Conservation (phyloP, 2,113 vertebrate species). For the Melanerpes aurifrons region DNA sequence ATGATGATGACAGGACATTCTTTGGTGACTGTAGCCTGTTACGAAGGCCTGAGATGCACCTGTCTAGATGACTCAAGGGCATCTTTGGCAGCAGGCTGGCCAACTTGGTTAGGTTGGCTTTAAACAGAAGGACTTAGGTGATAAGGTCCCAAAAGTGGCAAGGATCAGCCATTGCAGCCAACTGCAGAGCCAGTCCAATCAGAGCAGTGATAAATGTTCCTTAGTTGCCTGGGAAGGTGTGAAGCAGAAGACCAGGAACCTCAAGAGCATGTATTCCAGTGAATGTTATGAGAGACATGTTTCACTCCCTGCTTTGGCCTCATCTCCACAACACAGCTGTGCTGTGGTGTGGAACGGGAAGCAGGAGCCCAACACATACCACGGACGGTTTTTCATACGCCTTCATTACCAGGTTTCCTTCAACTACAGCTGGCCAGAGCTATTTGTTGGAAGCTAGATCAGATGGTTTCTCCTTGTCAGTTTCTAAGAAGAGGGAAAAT, state of each 20-base stretch:
- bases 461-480: no score
- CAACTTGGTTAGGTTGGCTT: background rate
- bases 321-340: background rate
- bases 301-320: background rate
- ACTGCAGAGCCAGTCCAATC: background rate
- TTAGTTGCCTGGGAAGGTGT: background rate
- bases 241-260: background rate
- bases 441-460: no score
- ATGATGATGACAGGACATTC: background rate
- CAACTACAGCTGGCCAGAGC: no score
- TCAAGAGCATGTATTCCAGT: background rate
- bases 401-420: background rate
- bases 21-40: no score
- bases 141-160: background rate
- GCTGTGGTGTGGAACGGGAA: background rate
- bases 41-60: no score
- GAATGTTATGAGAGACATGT: background rate
- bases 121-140: background rate
- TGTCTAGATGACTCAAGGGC: no score
- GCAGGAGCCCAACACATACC: accelerated
- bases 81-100: no score
- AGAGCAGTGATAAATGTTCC: background rate
- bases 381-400: background rate
- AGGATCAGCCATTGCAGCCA: background rate
- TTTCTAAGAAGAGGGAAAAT: no score